Conservation (phyloP, 2,113 vertebrate genomes). For the Istiophorus platypterus region DNA sequence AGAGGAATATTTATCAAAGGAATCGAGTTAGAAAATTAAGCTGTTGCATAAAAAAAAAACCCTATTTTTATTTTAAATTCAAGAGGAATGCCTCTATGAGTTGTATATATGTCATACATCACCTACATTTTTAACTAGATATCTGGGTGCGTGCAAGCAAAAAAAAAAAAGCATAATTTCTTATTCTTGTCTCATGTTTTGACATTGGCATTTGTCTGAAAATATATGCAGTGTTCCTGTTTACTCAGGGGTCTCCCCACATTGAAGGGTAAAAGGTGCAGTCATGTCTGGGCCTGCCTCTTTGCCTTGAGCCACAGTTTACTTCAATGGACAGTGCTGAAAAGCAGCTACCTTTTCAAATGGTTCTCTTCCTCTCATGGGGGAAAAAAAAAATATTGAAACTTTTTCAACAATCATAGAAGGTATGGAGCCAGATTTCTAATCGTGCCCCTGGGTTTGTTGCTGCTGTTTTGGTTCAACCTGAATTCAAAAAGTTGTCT, state of each 20-base stretch:
- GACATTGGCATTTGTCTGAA: not conserved
- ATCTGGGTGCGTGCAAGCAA: not conserved
- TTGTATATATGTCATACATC: not conserved
- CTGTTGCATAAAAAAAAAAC: not conserved
- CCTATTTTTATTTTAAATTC: not conserved
- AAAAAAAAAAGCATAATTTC: not conserved
- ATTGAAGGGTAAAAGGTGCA: not conserved
- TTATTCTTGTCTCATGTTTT: not conserved
- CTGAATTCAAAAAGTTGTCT: not conserved
- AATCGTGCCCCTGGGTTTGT: not conserved
- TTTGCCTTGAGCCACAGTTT: constrained; percentile 43
- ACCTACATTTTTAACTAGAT: not conserved
- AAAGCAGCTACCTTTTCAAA: constrained; percentile 21
- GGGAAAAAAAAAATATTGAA: constrained; percentile 16
- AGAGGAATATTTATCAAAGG: not conserved
- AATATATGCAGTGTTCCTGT: constrained; percentile 5
- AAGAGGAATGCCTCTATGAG: not conserved
- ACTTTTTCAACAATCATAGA: not conserved
- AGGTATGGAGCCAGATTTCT: not conserved
- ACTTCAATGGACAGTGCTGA: constrained; percentile 32
- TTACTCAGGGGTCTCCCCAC: constrained; percentile 3
- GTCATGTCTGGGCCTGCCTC: constrained; percentile 31
- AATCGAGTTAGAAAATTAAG: not conserved
- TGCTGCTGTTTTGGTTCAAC: not conserved
- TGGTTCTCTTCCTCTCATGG: constrained; percentile 20